Evolutionary conservation across 2,888 invertebrate genomes (phyloP), one percentile per base, ranked within the genome.

Genomic region (Caenorhabditis plicata): DNA sequence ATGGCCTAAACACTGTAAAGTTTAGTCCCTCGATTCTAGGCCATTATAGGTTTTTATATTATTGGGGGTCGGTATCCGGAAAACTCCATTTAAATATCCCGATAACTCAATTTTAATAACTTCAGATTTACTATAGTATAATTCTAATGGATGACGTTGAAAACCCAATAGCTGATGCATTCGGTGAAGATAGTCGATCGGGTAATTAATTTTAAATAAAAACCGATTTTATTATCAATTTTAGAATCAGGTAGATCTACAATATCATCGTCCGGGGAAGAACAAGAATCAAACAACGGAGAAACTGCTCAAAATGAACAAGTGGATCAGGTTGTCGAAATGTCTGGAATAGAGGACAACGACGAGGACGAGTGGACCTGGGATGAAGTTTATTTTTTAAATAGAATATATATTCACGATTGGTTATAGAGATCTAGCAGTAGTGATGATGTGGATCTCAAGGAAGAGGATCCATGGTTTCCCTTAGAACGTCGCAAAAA

Each of bases 281-380:
- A 39, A 23, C 19, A 7, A 5, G 39, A 39, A 3, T 3, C 9
- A 23, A 39, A n/a, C n/a, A n/a, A 20, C 19, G 23, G 19, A 22
- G n/a, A n/a, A 22, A 4, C 23, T 4, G 19, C n/a, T 23, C 23
- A 23, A 39, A 23, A 23, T 39, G 8, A 39, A 4, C 4, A 27
- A 13, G 29, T 9, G 29, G 35, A 35, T 9, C 20, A 45, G 9
- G 36, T 33, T 2, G 45, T 20, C 22, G 33, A 40, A 3, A 32
- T 32, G 15, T 13, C 2, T 8, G 35, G 27, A 13, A 35, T 20
- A 7, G 52, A 25, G 23, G 44, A 45, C 15, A 45, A 36, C 1
- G 40, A 40, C 11, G 36, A 39, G 4, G 52, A 54, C 35, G 49
- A 43, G 5, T 26, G 48, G 49, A 55, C 55, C 5, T 55, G 55